Evolutionary conservation across 1,140 invertebrate species (phyloP).

Genomic region (Halyomorpha halys): DNA sequence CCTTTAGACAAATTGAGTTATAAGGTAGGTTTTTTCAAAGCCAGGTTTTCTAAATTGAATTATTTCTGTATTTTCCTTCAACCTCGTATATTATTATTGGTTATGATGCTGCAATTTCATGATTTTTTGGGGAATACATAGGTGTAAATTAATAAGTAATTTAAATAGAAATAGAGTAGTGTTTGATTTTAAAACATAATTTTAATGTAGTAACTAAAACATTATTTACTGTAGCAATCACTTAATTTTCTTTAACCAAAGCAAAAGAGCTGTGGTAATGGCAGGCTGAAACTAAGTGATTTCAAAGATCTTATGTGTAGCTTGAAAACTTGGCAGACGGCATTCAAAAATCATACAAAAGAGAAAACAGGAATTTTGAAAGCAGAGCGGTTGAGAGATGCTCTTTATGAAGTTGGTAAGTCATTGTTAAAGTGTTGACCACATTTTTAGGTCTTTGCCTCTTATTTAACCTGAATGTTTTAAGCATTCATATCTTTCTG

Average conservation of each 20-base stretch:
- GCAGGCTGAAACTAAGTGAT: conserved; percentile 70
- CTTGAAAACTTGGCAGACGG: conserved; percentile 80
- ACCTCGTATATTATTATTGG: no score
- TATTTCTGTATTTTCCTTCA: no score
- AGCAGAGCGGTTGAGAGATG: conserved; percentile 74
- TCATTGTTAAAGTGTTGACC: neutral
- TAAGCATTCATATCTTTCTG: no score
- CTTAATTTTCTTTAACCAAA: conserved; percentile 36
- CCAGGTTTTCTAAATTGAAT: no score
- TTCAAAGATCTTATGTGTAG: conserved; percentile 90
- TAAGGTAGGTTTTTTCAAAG: no score
- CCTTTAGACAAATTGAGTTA: no score
- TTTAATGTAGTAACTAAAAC: neutral
- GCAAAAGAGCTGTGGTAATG: conserved; percentile 59
- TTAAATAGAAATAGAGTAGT: no score
- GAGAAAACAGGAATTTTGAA: conserved; percentile 83
- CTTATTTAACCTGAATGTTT: no score
- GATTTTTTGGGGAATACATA: no score
- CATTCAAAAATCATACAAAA: conserved; percentile 82
- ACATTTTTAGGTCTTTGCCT: no score
- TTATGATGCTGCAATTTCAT: no score
- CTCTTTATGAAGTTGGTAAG: conserved; percentile 67
- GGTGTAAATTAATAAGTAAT: no score
- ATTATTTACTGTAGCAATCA: neutral
- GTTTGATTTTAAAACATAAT: neutral